Evolutionary conservation across 2,797 vertebrate species (phyloP), one percentile per base, ranked within the genome.

Genomic region (Triplophysa yarkandensis): DNA sequence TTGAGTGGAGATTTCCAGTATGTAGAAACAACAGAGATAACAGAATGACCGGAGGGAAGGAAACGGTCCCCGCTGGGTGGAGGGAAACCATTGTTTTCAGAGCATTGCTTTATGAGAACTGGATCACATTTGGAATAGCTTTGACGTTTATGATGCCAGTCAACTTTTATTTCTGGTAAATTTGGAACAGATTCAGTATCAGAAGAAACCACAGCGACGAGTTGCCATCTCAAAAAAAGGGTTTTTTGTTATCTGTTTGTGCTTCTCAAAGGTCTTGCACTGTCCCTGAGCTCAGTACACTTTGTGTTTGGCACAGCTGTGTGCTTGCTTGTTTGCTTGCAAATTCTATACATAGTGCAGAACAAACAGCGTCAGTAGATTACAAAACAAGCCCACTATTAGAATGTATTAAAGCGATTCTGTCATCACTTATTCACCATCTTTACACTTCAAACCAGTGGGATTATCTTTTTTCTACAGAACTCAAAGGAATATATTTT

Each of bases 271-370:
- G 64, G 55, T 63, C 57, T 74, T 27, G 25, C 61, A 50, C 62
- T 72, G 77, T 77, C 79, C 69, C 72, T 74, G 43, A 28, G 55
- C 25, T 39, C 46, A 79, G 77, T 25, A 52, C 68, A 71, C 77
- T 74, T 74, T 80, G 85, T 69, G 58, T 68, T 88, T 89, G 88
- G 86, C 86, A 85, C 75, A 46, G 67, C 80, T 84, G 67, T 60
- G 78, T 82, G 82, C 83, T 50, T 82, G 79, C 77, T 82, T 84
- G 84, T 87, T 87, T 84, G 80, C 81, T 86, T 81, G 78, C 82
- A 87, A 52, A 16, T 83, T 85, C 85, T 50, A 30, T 77, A 79
- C 75, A 76, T 80, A 61, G 79, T 77, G 76, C 78, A 79, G 80
- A 82, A 65, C 81, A 72, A 70, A 68, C 83, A 73, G 74, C 52